A percentile compares a stretch with the other conserved stretches of the same genome.
Conservation (phyloP, 2,113 vertebrate species). For the Paradisaea rubra region DNA sequence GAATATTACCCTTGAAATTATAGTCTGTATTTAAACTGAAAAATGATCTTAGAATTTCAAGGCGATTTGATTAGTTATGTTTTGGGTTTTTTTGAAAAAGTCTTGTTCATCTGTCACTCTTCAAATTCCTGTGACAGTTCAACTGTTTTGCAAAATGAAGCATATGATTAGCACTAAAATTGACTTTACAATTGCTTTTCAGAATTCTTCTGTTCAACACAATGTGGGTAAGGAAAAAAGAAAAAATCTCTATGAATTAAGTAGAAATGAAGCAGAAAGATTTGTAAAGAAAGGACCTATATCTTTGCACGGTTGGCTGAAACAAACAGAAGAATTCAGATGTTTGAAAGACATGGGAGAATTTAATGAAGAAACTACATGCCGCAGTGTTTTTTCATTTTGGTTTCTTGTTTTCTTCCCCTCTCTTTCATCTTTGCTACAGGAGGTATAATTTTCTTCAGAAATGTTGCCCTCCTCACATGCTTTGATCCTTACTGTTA, state of each 20-base stretch:
- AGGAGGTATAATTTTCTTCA: neutral
- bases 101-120: neutral
- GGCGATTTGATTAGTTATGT: neutral
- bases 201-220: neutral
- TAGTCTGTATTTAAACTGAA: neutral
- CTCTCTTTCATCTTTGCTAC: neutral
- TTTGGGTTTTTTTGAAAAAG: neutral
- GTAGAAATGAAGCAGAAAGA: neutral
- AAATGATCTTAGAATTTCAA: neutral
- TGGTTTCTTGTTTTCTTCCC: neutral
- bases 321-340: neutral
- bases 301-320: neutral
- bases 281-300: neutral
- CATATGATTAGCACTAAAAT: neutral
- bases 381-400: rapidly evolving
- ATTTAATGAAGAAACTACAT: neutral
- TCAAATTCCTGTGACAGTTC: neutral
- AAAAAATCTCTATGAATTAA: neutral
- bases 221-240: neutral
- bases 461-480: neutral
- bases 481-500: neutral
- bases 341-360: neutral
- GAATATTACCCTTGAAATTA: neutral
- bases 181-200: neutral
- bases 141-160: neutral